phyloP scores from a whole-genome alignment of 2,888 invertebrate species.

The Horisme vitalbata region DNA sequence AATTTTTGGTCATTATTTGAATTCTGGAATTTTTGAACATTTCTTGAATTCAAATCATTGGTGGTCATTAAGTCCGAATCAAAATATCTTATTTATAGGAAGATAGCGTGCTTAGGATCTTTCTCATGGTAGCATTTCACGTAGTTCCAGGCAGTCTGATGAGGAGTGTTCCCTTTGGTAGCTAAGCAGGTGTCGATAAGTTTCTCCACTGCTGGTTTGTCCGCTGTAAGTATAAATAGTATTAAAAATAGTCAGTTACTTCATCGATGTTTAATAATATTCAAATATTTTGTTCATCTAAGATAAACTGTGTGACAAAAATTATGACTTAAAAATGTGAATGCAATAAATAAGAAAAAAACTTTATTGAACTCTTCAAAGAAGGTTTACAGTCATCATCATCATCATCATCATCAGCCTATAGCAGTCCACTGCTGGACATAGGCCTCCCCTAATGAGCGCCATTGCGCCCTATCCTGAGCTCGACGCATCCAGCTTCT shows the following conservation, averaged over 20 bases:
- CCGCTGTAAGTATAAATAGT: conserved; percentile 49
- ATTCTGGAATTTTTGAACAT: neutral
- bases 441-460: too few relatives aligned
- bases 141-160: conserved; percentile 80
- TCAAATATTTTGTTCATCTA: too few relatives aligned
- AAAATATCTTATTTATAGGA: conserved; percentile 52
- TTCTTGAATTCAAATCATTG: neutral
- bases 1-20: neutral
- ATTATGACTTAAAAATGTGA: too few relatives aligned
- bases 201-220: conserved; percentile 72
- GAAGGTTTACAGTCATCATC: too few relatives aligned
- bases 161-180: conserved; percentile 73
- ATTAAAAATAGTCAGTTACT: neutral
- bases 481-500: too few relatives aligned
- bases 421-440: too few relatives aligned
- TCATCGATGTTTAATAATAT: too few relatives aligned
- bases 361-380: too few relatives aligned
- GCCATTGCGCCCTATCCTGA: too few relatives aligned
- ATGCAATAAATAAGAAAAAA: too few relatives aligned
- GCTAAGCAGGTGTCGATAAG: conserved; percentile 73
- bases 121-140: conserved; percentile 80
- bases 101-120: conserved; percentile 76
- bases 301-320: too few relatives aligned
- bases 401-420: too few relatives aligned
- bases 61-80: neutral